Evolutionary conservation across 2,113 vertebrate species (phyloP).

Genomic region (Pterophyllum scalare): DNA sequence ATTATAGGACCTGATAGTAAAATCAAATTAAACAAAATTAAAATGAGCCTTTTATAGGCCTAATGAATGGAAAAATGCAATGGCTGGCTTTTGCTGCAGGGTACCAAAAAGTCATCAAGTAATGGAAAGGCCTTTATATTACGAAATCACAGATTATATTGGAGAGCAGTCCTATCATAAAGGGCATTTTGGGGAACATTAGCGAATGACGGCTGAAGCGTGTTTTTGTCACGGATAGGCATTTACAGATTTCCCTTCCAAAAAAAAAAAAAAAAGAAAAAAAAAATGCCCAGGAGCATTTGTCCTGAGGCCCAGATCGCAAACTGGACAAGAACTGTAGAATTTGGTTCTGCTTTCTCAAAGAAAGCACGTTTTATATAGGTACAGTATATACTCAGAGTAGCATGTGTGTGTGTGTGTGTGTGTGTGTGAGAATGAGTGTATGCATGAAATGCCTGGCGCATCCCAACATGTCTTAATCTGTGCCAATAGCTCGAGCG

Average conservation of each 20-base stretch:
- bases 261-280: too few relatives aligned
- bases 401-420: slow-evolving; percentile 1
- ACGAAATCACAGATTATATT: slow-evolving; percentile 56
- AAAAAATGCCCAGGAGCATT: background rate
- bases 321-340: background rate
- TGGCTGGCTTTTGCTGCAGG: slow-evolving; percentile 42
- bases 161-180: slow-evolving; percentile 28
- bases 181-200: slow-evolving; percentile 18
- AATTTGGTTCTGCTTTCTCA: background rate
- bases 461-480: slow-evolving; percentile 38
- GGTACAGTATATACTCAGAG: background rate
- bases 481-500: slow-evolving; percentile 48
- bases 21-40: slow-evolving; percentile 65
- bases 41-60: slow-evolving; percentile 54
- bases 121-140: slow-evolving; percentile 44
- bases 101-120: slow-evolving; percentile 29
- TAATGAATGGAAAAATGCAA: slow-evolving; percentile 48
- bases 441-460: slow-evolving; percentile 39
- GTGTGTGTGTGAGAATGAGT: background rate
- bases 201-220: slow-evolving; percentile 19
- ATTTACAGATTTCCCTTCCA: background rate
- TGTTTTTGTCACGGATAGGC: background rate
- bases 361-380: background rate
- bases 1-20: slow-evolving; percentile 39
- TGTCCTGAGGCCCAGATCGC: background rate